These are phyloP conservation scores for Malurus melanocephalus DNA, from an alignment of 2,113 vertebrate species.

Conservation along the genomic window DNA sequence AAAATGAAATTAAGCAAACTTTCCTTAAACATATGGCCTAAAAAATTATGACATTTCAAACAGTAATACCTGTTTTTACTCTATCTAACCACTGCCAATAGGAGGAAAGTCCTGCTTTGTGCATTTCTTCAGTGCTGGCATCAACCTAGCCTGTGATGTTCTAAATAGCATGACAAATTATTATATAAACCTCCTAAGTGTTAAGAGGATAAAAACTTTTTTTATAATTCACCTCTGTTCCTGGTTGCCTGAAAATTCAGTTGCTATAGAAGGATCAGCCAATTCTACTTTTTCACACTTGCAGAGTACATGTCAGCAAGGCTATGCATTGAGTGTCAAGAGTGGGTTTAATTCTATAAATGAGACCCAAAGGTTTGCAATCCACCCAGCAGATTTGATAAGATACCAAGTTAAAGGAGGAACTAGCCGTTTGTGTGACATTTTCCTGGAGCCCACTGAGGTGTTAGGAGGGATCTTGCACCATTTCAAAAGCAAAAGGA, in stretches of 20 bases:
- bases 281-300: slow-evolving; percentile 12
- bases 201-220: neutral
- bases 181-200: neutral
- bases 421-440: neutral
- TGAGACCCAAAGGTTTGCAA: neutral
- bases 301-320: neutral
- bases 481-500: neutral
- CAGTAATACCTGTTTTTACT: neutral
- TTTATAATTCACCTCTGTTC: neutral
- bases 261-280: slow-evolving; percentile 1
- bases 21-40: neutral
- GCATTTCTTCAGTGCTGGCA: neutral
- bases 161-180: neutral
- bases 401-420: neutral
- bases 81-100: neutral
- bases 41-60: neutral
- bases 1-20: neutral
- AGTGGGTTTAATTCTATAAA: neutral
- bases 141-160: neutral
- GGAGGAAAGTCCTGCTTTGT: neutral
- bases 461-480: neutral
- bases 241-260: neutral
- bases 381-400: neutral
- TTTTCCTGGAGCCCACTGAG: neutral
- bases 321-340: neutral